phyloP scores from a whole-genome alignment of 2,888 invertebrate genomes.

The Habrosyne pyritoides region DNA sequence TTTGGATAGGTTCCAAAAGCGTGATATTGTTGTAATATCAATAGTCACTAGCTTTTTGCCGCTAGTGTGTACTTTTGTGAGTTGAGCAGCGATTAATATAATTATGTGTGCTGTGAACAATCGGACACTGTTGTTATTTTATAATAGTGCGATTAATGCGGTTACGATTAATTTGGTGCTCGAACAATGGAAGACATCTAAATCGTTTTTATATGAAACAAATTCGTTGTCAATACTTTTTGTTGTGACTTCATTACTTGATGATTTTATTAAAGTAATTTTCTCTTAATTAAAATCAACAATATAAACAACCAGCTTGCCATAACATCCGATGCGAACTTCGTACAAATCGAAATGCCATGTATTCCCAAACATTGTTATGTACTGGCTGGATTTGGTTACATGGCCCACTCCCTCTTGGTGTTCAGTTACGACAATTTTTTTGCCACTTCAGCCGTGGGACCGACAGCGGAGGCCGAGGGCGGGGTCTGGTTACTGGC shows the following conservation, averaged over 20 bases:
- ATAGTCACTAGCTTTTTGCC: constrained; percentile 79
- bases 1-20: constrained; percentile 75
- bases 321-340: background rate
- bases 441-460: constrained; percentile 58
- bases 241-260: too few relatives aligned
- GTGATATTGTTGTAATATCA: constrained; percentile 80
- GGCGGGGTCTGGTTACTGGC: constrained; percentile 72
- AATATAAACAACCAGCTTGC: background rate
- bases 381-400: constrained; percentile 20
- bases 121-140: constrained; percentile 30
- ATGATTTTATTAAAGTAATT: too few relatives aligned
- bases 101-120: constrained; percentile 66
- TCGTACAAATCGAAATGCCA: background rate
- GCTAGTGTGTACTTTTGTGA: constrained; percentile 70
- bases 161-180: background rate
- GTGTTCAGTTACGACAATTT: constrained; percentile 62
- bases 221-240: background rate
- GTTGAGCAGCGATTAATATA: constrained; percentile 68
- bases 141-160: background rate
- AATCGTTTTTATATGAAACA: background rate
- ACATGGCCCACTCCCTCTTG: constrained; percentile 47
- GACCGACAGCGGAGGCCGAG: constrained; percentile 41
- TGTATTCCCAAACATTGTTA: background rate
- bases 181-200: background rate
- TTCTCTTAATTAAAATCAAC: too few relatives aligned